Percentiles rank a stretch among this genome's conserved stretches.
These are phyloP conservation scores for Hydriomena furcata DNA, from an alignment of 2,888 invertebrate species.

Conservation along the genomic window DNA sequence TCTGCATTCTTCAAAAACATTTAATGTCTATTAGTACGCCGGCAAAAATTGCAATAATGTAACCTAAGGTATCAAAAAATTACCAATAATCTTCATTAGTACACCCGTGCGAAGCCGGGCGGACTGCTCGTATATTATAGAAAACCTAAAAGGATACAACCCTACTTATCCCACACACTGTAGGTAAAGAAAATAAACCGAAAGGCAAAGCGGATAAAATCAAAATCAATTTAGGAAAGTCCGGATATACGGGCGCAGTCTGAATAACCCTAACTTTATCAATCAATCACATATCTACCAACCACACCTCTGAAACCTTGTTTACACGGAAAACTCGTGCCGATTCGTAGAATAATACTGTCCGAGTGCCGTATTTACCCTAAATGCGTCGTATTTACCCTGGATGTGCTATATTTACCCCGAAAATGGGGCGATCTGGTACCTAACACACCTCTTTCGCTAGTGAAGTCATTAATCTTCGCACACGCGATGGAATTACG, in stretches of 20 bases:
- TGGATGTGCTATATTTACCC: slow-evolving; percentile 32
- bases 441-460: slow-evolving; percentile 43
- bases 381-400: slow-evolving; percentile 10
- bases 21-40: too few species aligned
- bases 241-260: background rate
- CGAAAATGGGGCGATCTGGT: slow-evolving; percentile 36
- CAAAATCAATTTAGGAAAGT: background rate
- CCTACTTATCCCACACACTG: too few species aligned
- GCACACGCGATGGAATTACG: slow-evolving; percentile 45
- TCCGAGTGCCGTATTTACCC: slow-evolving; percentile 4
- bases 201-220: background rate
- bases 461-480: slow-evolving; percentile 46
- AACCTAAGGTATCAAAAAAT: too few species aligned
- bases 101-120: too few species aligned
- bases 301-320: background rate
- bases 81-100: too few species aligned
- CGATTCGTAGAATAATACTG: slow-evolving; percentile 32
- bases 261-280: background rate
- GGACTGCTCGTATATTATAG: too few species aligned
- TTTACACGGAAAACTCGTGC: slow-evolving; percentile 21
- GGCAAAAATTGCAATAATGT: too few species aligned
- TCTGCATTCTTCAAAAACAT: too few species aligned
- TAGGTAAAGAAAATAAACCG: background rate
- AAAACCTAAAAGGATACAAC: too few species aligned
- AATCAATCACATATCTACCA: slow-evolving; percentile 1